These are phyloP conservation scores for Watersipora subatra DNA, from an alignment of 1,140 invertebrate genomes.

Conservation along the genomic window DNA sequence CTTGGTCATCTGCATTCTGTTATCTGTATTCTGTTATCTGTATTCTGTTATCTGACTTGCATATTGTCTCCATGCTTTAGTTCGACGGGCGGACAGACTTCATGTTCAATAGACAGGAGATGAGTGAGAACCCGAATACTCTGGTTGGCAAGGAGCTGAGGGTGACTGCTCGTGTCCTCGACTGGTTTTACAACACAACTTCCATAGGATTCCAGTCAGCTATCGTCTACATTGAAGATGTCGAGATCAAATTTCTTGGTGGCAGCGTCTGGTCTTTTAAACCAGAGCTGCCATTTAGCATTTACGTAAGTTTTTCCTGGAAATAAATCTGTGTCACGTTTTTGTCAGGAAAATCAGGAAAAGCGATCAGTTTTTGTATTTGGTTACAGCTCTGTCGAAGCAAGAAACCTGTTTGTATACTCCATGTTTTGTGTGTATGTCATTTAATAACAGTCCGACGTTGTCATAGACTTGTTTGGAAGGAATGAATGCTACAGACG, in stretches of 20 bases:
- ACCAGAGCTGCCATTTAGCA: conserved; percentile 70
- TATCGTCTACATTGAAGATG: conserved; percentile 68
- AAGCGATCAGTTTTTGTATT: no score
- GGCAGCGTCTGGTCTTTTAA: conserved; percentile 83
- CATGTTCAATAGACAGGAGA: conserved; percentile 63
- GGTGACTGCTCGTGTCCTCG: conserved; percentile 61
- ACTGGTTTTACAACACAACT: conserved; percentile 71
- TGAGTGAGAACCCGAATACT: conserved; percentile 44
- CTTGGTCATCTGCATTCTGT: no score
- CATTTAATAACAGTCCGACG: no score
- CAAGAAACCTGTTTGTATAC: no score
- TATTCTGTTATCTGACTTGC: no score
- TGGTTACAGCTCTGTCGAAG: no score
- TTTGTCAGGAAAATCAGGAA: no score
- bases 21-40: no score
- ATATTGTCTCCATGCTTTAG: conserved; percentile 45
- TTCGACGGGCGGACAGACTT: conserved; percentile 77
- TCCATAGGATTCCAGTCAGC: conserved; percentile 69
- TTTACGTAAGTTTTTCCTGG: conserved; percentile 50
- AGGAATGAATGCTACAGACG: no score
- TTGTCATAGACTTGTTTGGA: no score
- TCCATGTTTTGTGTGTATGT: no score
- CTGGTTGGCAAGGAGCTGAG: conserved; percentile 67
- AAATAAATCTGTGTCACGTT: neutral
- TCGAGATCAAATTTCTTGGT: conserved; percentile 69